phyloP scores from a whole-genome alignment of 1,140 invertebrate species.

The Triops cancriformis region DNA sequence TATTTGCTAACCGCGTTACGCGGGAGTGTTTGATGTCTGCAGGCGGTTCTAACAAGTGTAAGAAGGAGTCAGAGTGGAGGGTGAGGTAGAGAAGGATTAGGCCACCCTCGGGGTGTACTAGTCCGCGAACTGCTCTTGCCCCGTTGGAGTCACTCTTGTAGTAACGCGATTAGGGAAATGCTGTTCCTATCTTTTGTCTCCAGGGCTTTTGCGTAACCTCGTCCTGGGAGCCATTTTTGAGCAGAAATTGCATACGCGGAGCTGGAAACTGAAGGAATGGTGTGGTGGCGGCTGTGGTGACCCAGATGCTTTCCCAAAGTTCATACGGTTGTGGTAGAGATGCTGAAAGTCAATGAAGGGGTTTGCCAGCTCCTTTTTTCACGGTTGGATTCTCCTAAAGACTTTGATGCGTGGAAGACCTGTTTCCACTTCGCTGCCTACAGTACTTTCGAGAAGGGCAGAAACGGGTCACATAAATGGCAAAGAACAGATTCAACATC shows the following conservation, averaged over 20 bases:
- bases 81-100: no score
- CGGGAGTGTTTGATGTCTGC: no score
- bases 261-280: neutral
- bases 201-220: neutral
- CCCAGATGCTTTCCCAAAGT: neutral
- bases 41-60: no score
- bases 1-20: no score
- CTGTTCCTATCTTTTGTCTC: conserved; percentile 3
- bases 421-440: neutral
- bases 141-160: neutral
- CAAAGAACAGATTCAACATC: neutral
- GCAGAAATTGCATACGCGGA: neutral
- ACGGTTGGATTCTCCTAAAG: neutral
- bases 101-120: neutral
- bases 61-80: no score
- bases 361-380: neutral
- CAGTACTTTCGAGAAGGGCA: neutral
- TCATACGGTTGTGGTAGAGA: neutral
- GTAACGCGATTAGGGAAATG: conserved; percentile 13
- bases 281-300: neutral
- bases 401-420: neutral
- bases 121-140: neutral
- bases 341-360: neutral
- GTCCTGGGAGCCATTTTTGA: neutral
- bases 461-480: neutral